Conservation (phyloP, 1,140 invertebrate genomes). For the Nephotettix cincticeps region DNA sequence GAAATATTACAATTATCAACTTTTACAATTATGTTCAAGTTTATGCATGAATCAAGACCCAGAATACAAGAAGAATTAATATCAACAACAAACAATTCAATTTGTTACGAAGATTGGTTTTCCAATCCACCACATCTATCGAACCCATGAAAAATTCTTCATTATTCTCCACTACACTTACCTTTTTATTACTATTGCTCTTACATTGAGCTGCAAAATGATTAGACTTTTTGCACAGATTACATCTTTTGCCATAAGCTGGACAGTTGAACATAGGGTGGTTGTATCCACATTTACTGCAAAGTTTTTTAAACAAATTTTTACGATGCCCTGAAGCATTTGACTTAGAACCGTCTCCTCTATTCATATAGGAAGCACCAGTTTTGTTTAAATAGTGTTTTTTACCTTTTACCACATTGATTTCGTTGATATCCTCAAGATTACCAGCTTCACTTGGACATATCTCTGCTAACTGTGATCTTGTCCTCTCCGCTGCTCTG, state of each 20-base stretch:
- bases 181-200: not conserved
- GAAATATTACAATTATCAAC: not conserved
- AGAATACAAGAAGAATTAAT: not conserved
- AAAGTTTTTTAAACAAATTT: too few species aligned
- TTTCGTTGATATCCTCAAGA: not conserved
- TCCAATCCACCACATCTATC: not conserved
- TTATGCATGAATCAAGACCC: not conserved
- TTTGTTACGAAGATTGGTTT: too few species aligned
- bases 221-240: not conserved
- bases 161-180: not conserved
- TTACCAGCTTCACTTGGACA: not conserved
- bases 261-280: not conserved
- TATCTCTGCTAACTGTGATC: not conserved
- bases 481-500: not conserved
- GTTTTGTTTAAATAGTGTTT: not conserved
- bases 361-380: not conserved
- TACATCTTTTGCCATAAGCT: not conserved
- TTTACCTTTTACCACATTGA: not conserved
- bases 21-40: not conserved
- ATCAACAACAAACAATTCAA: not conserved
- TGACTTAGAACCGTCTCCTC: not conserved
- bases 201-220: not conserved
- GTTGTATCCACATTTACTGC: not conserved
- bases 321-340: too few species aligned
- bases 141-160: not conserved